Evolutionary conservation across 1,140 invertebrate genomes (phyloP).

Genomic region (Calliphora vicina): DNA sequence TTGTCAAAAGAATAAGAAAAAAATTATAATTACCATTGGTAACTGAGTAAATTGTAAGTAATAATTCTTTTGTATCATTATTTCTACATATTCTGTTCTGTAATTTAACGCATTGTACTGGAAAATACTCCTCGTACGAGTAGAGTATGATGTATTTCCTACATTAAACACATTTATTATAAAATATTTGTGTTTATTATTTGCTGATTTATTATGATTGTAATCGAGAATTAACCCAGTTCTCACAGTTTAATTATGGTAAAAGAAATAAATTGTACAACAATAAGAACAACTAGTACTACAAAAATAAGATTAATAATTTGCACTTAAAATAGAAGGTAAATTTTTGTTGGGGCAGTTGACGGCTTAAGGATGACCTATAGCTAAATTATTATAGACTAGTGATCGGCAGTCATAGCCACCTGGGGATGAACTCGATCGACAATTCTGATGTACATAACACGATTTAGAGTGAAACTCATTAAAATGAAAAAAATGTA

Average conservation of each 20-base stretch:
- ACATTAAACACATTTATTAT: background rate
- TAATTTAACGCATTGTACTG: background rate
- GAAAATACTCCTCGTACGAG: background rate
- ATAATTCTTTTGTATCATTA: background rate
- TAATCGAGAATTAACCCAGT: conserved; percentile 13
- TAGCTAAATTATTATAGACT: too few relatives aligned
- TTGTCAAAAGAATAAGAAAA: background rate
- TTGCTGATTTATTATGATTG: conserved; percentile 20
- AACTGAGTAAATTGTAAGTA: background rate
- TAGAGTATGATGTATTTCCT: background rate
- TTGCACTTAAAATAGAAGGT: background rate
- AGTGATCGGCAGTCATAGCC: too few relatives aligned
- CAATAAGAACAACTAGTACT: background rate
- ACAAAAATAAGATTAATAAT: background rate
- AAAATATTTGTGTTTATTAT: background rate
- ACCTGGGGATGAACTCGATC: too few relatives aligned
- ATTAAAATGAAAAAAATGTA: too few relatives aligned
- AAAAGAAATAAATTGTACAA: background rate
- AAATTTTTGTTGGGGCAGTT: background rate
- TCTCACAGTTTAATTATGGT: background rate
- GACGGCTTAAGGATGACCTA: background rate
- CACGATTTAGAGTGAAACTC: too few relatives aligned
- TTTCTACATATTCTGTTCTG: background rate
- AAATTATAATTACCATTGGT: background rate
- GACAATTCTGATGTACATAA: too few relatives aligned